Conservation (phyloP, 2,113 vertebrate species). For the Oostethus manadensis region DNA sequence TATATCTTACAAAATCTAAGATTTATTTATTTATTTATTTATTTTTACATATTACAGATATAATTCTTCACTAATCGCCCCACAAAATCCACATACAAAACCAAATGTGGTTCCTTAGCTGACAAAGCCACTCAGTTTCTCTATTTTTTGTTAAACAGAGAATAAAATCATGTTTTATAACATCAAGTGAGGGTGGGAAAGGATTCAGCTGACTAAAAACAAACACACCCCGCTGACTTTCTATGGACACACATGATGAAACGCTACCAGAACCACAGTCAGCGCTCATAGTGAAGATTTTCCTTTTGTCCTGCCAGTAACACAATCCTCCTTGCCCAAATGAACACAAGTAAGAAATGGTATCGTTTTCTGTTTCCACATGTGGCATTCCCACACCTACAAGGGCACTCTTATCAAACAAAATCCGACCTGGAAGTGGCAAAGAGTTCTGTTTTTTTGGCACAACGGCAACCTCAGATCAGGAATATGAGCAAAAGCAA, state of each 20-base stretch:
- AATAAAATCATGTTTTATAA: background rate
- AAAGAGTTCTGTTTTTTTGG: background rate
- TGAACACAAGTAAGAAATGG: constrained; percentile 67
- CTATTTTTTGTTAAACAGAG: background rate
- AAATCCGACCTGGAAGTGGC: constrained; percentile 4
- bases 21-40: no score
- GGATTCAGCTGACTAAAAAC: constrained; percentile 47
- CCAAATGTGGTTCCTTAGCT: background rate
- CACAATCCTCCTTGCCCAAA: constrained; percentile 67
- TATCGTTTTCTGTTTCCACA: constrained; percentile 69
- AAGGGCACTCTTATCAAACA: constrained; percentile 35
- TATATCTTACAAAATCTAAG: no score
- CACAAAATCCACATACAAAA: background rate
- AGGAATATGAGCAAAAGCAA: constrained; percentile 43
- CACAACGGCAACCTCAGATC: background rate
- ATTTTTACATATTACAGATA: no score
- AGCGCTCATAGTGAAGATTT: constrained; percentile 54
- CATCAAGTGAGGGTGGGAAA: constrained; percentile 31
- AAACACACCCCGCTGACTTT: constrained; percentile 45
- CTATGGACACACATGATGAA: constrained; percentile 56
- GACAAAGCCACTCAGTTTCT: background rate
- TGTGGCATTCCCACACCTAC: constrained; percentile 61
- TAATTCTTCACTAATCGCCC: no score
- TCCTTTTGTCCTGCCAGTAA: constrained; percentile 61
- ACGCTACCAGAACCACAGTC: constrained; percentile 51